A percentile compares a stretch with the other conserved stretches of the same genome.
Conservation (phyloP, 2,797 vertebrate genomes). For the Phrynocephalus vlangalii region DNA sequence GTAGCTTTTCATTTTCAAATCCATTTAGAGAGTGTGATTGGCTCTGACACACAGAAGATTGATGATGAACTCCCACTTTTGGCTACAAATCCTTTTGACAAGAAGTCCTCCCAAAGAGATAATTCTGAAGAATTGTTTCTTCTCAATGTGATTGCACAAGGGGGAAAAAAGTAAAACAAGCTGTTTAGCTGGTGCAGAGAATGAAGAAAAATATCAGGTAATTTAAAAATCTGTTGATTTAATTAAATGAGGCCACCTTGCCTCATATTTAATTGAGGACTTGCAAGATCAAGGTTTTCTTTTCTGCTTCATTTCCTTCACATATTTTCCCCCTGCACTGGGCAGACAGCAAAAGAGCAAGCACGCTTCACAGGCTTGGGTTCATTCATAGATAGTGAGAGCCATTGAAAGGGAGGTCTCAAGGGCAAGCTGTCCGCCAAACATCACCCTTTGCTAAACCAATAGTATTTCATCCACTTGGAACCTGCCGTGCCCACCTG, state of each 20-base stretch:
- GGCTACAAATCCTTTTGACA: neutral
- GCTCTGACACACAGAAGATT: neutral
- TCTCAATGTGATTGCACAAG: slow-evolving; percentile 17
- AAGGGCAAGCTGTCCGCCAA: slow-evolving; percentile 47
- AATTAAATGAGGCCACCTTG: slow-evolving; percentile 43
- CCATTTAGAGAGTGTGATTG: neutral
- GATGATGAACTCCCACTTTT: neutral
- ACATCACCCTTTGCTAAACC: slow-evolving; percentile 47
- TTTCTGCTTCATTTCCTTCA: slow-evolving; percentile 59
- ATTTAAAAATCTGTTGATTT: slow-evolving; percentile 58
- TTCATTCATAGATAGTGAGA: slow-evolving; percentile 33
- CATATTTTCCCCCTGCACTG: slow-evolving; percentile 24
- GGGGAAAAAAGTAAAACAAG: neutral
- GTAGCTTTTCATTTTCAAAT: neutral
- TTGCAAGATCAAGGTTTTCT: slow-evolving; percentile 55
- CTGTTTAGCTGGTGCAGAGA: slow-evolving; percentile 35
- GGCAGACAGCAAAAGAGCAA: slow-evolving; percentile 16
- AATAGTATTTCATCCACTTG: slow-evolving; percentile 53
- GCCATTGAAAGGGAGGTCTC: slow-evolving; percentile 42
- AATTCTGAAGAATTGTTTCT: slow-evolving; percentile 16
- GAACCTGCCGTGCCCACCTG: slow-evolving; percentile 37
- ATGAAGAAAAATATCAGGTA: slow-evolving; percentile 52
- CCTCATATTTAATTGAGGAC: slow-evolving; percentile 57
- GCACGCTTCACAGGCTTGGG: slow-evolving; percentile 39
- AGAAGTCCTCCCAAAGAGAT: neutral